Conservation (phyloP, 2,888 invertebrate species). For the Pharmacophagus antenor region DNA sequence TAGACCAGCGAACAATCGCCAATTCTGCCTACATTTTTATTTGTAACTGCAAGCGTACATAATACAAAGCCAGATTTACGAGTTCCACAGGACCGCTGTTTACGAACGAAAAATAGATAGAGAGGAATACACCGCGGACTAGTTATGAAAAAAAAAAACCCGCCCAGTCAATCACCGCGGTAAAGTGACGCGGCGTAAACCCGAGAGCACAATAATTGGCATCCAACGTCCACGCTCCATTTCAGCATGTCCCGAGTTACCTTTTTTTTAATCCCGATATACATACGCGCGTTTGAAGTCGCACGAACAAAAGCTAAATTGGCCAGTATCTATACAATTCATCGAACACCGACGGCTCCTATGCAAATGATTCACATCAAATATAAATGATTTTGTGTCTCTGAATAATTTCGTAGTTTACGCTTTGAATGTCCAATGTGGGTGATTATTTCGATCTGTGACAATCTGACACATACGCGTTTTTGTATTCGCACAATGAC, state of each 20-base stretch:
- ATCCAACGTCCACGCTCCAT: conserved; percentile 49
- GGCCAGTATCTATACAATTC: conserved; percentile 23
- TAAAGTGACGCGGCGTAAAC: conserved; percentile 34
- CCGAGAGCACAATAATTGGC: conserved; percentile 64
- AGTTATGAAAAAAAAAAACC: conserved; percentile 26
- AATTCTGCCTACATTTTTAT: not conserved
- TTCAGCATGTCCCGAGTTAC: conserved; percentile 30
- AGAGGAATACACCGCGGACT: conserved; percentile 7
- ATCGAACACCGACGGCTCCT: conserved; percentile 8
- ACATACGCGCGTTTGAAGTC: conserved; percentile 28
- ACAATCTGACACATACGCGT: not conserved
- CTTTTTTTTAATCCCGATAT: conserved; percentile 28
- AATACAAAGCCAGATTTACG: not conserved
- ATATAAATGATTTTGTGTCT: conserved; percentile 12
- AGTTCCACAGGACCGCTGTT: conserved; percentile 14
- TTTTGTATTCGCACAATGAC: not conserved
- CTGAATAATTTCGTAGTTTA: not conserved
- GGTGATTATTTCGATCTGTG: conserved; percentile 7
- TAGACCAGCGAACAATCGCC: not conserved
- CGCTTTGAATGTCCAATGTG: not conserved
- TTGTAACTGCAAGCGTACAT: not conserved
- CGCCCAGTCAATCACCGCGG: conserved; percentile 29
- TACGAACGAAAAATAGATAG: conserved; percentile 21
- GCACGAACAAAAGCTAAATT: conserved; percentile 24
- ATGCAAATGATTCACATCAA: conserved; percentile 19